Evolutionary conservation across 2,888 invertebrate genomes (phyloP), one percentile per base, ranked within the genome.

Genomic region (Papilio demoleus): DNA sequence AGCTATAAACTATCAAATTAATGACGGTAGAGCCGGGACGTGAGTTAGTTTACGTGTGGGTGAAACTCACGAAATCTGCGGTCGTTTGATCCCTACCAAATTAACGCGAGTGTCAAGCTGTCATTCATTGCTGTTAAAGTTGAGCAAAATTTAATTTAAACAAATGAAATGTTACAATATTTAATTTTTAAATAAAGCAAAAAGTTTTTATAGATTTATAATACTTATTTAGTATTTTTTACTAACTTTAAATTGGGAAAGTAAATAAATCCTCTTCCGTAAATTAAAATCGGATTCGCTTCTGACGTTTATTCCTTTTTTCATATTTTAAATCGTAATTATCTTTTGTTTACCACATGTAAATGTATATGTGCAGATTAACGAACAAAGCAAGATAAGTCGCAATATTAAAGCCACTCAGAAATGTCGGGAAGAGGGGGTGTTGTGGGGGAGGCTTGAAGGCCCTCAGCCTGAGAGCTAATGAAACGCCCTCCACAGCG

Each of bases 391-490:
- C 24, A 53, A 27, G 27, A 24, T 27, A 53, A 53, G 53, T 31
- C 38, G 38, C 1, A 11, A 34, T 47, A 53, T 50, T 24, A 53
- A 64, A 64, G 38, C 53, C 53, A 64, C 64, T 64, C 53, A 53
- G 64, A 17, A 17, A 53, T 38, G 64, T 14, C 50, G 50, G 38
- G 22, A 12, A 22, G 22, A 3, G 47, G 45, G 3, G 47, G 42
- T 17, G 42, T n/a, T 42, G 42, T 17, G 17, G 42, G 9, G 47
- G 47, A 19, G 50, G 38, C 38, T 64, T n/a, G 64, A 53, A 53
- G 53, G 38, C 53, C 36, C 63, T 63, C 36, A 24, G 24, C 53
- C 36, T 14, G 64, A 53, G 64, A 50, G 50, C 64, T 53, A 64
- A 64, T 64, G 53, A 53, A 64, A 64, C 53, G 53, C 53, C 24